Evolutionary conservation across 2,888 invertebrate genomes (phyloP).

Genomic region (Molorchus minor): DNA sequence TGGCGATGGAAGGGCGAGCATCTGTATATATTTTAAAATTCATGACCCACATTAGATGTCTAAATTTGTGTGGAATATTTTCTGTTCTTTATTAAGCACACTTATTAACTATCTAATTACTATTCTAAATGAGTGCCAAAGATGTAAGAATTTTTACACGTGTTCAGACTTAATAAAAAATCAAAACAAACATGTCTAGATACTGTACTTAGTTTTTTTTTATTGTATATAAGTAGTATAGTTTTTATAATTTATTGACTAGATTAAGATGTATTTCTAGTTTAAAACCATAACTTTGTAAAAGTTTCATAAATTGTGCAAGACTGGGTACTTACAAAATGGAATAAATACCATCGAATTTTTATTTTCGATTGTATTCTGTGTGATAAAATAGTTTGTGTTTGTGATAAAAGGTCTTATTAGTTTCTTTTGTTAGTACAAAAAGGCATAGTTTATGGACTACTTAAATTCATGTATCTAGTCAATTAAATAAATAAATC

Average conservation of each 20-base stretch:
- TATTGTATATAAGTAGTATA: conserved; percentile 13
- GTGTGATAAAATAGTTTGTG: conserved; percentile 45
- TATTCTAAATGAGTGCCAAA: conserved; percentile 42
- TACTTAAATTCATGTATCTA: conserved; percentile 44
- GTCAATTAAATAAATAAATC: conserved; percentile 47
- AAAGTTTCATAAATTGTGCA: conserved; percentile 26
- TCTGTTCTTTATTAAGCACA: background rate
- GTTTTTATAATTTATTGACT: conserved; percentile 31
- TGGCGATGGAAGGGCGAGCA: too few relatives aligned
- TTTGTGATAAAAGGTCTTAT: conserved; percentile 42
- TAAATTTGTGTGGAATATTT: too few relatives aligned
- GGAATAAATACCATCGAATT: conserved; percentile 38
- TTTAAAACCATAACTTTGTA: conserved; percentile 13
- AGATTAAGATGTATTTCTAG: conserved; percentile 21
- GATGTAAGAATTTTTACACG: conserved; percentile 33
- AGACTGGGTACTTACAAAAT: conserved; percentile 48
- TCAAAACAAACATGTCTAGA: background rate
- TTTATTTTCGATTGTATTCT: conserved; percentile 40
- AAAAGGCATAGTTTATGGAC: conserved; percentile 40
- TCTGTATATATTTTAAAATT: too few relatives aligned
- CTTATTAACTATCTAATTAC: conserved; percentile 21
- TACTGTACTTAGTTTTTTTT: background rate
- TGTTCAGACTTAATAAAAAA: conserved; percentile 9
- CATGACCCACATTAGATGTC: too few relatives aligned
- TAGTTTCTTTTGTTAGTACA: conserved; percentile 39